These are phyloP conservation scores for Crotalus tigris DNA, from an alignment of 2,113 vertebrate species.

Conservation along the genomic window DNA sequence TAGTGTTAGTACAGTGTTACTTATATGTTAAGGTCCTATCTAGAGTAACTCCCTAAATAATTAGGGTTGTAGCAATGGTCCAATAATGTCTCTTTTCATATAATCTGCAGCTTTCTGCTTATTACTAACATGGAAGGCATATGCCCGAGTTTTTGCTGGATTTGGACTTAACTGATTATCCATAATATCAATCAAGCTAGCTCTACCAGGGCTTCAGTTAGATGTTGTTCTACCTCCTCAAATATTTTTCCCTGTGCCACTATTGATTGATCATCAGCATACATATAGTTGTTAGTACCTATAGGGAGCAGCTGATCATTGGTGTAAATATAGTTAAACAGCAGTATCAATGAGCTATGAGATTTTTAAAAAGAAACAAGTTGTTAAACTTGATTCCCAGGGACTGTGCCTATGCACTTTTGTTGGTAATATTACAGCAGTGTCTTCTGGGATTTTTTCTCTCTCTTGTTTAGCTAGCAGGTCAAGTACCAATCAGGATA, in stretches of 20 bases:
- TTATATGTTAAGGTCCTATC: not conserved
- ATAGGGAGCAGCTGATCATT: not conserved
- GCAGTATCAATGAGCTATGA: not conserved
- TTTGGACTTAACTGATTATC: not conserved
- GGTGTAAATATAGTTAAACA: not conserved
- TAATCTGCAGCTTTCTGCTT: not conserved
- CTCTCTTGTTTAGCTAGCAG: not conserved
- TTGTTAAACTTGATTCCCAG: not conserved
- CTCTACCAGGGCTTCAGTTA: not conserved
- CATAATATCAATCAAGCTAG: not conserved
- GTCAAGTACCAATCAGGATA: not conserved
- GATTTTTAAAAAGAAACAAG: not conserved
- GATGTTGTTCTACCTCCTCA: not conserved
- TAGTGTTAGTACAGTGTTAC: not conserved
- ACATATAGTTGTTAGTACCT: not conserved
- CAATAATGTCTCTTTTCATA: not conserved
- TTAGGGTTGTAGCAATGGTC: not conserved
- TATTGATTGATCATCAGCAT: not conserved
- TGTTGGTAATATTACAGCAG: not conserved
- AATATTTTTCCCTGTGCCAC: not conserved
- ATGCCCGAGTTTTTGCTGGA: not conserved
- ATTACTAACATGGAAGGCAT: not conserved
- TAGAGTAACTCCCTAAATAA: not conserved
- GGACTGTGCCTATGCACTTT: not conserved
- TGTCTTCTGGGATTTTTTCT: not conserved